phyloP scores from a whole-genome alignment of 2,888 invertebrate species.

The Altica lythri region DNA sequence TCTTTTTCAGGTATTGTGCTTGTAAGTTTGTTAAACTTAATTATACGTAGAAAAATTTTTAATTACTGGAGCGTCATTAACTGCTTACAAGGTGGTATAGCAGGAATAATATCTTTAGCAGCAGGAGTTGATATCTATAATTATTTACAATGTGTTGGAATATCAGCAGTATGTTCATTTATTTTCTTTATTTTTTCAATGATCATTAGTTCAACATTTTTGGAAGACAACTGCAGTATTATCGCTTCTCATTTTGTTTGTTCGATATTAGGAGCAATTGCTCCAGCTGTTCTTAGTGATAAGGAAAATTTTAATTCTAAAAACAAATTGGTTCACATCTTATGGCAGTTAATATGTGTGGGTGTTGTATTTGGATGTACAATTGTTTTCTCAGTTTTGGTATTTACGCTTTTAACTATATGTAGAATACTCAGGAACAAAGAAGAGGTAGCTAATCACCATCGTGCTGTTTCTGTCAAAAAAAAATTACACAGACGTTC shows the following conservation, averaged over 20 bases:
- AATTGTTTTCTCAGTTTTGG: conserved; percentile 25
- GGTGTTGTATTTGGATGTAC: conserved; percentile 26
- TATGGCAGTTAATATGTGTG: conserved; percentile 41
- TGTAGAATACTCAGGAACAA: conserved; percentile 33
- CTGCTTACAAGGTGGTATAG: conserved; percentile 51
- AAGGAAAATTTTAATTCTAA: conserved; percentile 31
- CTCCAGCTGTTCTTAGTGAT: conserved; percentile 44
- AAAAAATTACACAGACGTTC: conserved; percentile 32
- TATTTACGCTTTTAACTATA: conserved; percentile 30
- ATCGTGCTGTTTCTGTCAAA: conserved; percentile 35
- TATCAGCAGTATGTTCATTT: conserved; percentile 40
- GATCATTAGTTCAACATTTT: conserved; percentile 46
- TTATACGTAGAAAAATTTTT: conserved; percentile 46
- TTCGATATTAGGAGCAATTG: conserved; percentile 46
- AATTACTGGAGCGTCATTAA: conserved; percentile 53
- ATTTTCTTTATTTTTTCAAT: conserved; percentile 45
- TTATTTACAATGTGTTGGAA: conserved; percentile 41
- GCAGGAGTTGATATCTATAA: conserved; percentile 50
- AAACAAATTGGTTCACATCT: conserved; percentile 21
- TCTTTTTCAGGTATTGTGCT: conserved; percentile 32
- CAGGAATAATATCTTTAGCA: conserved; percentile 50
- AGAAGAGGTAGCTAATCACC: conserved; percentile 36
- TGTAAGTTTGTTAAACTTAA: conserved; percentile 36
- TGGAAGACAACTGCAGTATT: conserved; percentile 55
- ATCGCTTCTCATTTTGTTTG: conserved; percentile 48